Evolutionary conservation across 2,888 invertebrate species (phyloP), one percentile per base, ranked within the genome.

Genomic region (Drosophila fungiperda): DNA sequence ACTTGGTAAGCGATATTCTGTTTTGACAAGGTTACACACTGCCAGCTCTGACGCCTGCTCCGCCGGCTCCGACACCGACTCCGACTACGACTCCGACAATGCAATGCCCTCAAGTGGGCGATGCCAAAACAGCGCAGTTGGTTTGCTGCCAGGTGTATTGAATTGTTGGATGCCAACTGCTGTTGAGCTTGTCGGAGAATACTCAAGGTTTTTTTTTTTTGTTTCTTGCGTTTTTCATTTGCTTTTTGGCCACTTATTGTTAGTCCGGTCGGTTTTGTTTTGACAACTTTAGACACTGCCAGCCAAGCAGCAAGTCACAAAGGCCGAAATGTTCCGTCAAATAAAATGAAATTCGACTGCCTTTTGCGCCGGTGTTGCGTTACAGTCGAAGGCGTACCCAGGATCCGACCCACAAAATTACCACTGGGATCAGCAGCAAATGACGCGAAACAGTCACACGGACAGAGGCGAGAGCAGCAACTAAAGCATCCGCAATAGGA

Each of bases 401-500:
- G 49, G 58, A 63, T 53, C 23, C 73, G 78, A 73, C 80, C 87
- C 89, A 74, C 76, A 82, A 83, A 91, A 91, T 91, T 89, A 91
- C 91, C 82, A 78, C 74, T 82, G 82, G 83, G 86, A 88, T 85
- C 88, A 86, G 80, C 42, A 85, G 85, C 84, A 90, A 90, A 89
- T 87, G 85, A 91, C 82, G 91, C 87, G 87, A 90, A 89, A 89
- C 90, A 89, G 89, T 85, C 91, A 76, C 80, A 84, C 80, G 77
- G 83, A 83, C 80, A 80, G 78, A 76, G 69, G 70, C 59, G 68
- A 40, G 26, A 55, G 26, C 48, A 48, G 57, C 29, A 69, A 59
- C 53, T 40, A 57, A 40, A 57, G 29, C 40, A 40, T 57, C 29
- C 9, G 50, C 50, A 49, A 38, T 48, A 45, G 42, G 57, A 61